Conservation (phyloP, 2,113 vertebrate genomes). For the Mungos mungo region DNA sequence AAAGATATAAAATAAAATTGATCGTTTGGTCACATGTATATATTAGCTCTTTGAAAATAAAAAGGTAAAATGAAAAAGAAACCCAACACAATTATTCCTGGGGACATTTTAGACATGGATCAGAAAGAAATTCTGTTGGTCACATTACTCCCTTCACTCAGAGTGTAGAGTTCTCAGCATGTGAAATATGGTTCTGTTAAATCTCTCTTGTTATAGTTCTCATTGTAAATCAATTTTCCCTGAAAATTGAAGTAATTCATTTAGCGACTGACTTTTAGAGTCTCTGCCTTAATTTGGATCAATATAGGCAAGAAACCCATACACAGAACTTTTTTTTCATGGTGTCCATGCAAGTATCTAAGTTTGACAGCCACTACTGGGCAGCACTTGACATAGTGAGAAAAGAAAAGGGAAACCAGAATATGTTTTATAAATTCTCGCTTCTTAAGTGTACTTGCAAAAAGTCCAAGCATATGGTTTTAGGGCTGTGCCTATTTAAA, state of each 20-base stretch:
- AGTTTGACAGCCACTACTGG: not conserved
- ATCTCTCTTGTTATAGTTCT: not conserved
- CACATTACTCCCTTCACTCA: not conserved
- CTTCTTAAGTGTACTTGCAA: not conserved
- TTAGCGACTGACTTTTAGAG: constrained; percentile 46
- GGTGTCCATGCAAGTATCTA: not conserved
- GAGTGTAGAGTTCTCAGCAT: not conserved
- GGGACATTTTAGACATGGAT: not conserved
- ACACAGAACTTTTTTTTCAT: not conserved
- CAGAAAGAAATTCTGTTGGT: not conserved
- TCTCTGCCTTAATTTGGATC: constrained; percentile 4
- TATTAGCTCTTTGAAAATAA: not conserved
- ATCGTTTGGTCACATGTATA: not conserved
- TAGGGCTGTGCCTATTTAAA: not conserved
- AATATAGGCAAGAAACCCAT: not conserved
- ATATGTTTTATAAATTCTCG: not conserved
- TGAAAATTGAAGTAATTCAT: constrained; percentile 44
- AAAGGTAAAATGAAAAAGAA: not conserved
- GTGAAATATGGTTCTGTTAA: not conserved
- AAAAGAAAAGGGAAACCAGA: not conserved
- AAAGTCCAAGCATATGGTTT: not conserved
- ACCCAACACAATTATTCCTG: not conserved
- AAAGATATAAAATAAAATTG: not conserved
- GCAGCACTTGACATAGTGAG: not conserved
- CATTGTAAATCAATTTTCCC: constrained; percentile 34